Base-by-base conservation (phyloP, 2,797 vertebrate species). In the Amblyraja radiata region DNA sequence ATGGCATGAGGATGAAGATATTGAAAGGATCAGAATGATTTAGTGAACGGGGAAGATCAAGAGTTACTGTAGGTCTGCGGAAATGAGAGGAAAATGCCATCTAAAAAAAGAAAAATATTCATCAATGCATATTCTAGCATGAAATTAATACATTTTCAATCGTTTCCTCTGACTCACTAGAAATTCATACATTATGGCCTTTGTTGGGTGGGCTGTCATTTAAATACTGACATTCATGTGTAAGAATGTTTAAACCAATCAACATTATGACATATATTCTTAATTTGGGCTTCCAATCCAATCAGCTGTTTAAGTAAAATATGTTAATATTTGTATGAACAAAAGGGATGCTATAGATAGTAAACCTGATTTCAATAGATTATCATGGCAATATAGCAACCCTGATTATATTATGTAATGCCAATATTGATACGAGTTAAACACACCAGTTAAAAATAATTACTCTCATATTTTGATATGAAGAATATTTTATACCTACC, bases 401-500 rank as follows among this genome's bases (percentile, higher is more conserved):
- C 23, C 39, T 92, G 58, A 74, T 54, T 92, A 76, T 1, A 16
- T 92, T 14, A 91, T 46, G 11, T 54, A 1, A 54, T 6, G 14
- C 5, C 39, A 65, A 73, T 93, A 81, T 25, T 54, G 28, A 4
- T 28, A 65, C 65, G 6, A 81, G 36, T 32, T 73, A 16, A 65
- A 79, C 32, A 73, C 1, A 46, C 13, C 23, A 7, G n/a, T 81
- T 54, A 21, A 93, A 32, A 5, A 16, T 13, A 65, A 36, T n/a
- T 28, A 54, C 32, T 14, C 65, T 68, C 65, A 61, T 2, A 28
- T 18, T 71, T 79, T 3, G 25, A 9, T 13, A 63, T 25, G 3
- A 18, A 61, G 25, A 84, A 79, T 28, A 79, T 54, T 74, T 32
- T 81, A 79, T 94, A 97, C 98, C 97, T 95, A 98, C 99, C 97